Conservation (phyloP, 2,888 invertebrate genomes). For the Uloborus plumipes region DNA sequence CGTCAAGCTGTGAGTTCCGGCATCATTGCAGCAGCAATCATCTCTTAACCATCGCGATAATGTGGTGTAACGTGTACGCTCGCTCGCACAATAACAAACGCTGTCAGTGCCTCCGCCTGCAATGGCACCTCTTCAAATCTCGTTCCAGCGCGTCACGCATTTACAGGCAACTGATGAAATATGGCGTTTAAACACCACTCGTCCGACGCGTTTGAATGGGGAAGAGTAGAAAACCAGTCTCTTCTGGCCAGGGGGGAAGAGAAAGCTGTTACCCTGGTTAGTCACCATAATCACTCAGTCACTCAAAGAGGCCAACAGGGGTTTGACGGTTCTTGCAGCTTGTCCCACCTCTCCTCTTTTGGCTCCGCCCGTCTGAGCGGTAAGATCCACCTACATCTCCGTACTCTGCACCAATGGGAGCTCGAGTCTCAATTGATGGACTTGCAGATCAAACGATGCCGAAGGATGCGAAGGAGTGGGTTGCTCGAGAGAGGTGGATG, state of each 20-base stretch:
- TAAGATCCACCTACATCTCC: conserved; percentile 11
- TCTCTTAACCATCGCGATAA: no score
- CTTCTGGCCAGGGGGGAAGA: conserved; percentile 50
- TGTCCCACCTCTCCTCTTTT: background rate
- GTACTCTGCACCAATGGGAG: conserved; percentile 18
- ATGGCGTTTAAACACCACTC: conserved; percentile 57
- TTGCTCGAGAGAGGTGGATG: background rate
- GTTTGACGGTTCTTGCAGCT: conserved; percentile 43
- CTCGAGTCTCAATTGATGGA: conserved; percentile 16
- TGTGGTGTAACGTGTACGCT: no score
- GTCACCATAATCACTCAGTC: conserved; percentile 64
- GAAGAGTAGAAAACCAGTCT: conserved; percentile 52
- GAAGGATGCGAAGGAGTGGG: conserved; percentile 24
- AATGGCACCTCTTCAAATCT: conserved; percentile 44
- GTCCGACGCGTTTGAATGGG: conserved; percentile 37
- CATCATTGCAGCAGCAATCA: no score
- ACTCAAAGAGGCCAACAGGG: conserved; percentile 62
- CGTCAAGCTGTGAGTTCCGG: no score
- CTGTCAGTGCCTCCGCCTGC: background rate
- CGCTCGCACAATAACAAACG: background rate
- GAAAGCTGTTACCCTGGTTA: conserved; percentile 64
- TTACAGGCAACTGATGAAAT: conserved; percentile 52
- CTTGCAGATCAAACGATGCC: conserved; percentile 39
- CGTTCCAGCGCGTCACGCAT: conserved; percentile 41
- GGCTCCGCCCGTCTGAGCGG: conserved; percentile 1